phyloP scores from a whole-genome alignment of 2,797 vertebrate genomes.

The Manis crassicaudata region DNA sequence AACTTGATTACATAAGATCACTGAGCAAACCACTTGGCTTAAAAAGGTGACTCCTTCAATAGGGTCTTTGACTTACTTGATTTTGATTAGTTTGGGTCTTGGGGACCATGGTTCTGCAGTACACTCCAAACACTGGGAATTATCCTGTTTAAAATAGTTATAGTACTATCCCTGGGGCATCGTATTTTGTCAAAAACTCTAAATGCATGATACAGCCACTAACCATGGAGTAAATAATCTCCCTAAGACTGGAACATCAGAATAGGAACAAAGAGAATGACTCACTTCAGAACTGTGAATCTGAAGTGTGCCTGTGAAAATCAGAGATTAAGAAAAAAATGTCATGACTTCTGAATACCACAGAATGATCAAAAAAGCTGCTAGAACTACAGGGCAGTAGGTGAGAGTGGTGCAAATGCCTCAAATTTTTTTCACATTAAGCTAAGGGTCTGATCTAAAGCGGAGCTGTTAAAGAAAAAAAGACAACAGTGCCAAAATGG shows the following conservation, averaged over 20 bases:
- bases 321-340: neutral
- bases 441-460: too few relatives aligned
- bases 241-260: neutral
- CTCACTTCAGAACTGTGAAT: neutral
- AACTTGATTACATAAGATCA: neutral
- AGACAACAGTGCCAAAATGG: neutral
- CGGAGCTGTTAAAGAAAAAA: too few relatives aligned
- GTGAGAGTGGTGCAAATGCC: neutral
- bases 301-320: neutral
- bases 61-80: neutral
- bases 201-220: neutral
- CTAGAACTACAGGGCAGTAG: neutral
- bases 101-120: neutral
- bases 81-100: neutral
- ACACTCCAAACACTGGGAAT: neutral
- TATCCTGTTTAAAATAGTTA: neutral
- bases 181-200: neutral
- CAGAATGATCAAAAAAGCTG: neutral
- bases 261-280: neutral
- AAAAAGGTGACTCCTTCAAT: neutral
- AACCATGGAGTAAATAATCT: neutral
- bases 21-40: neutral
- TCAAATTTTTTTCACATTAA: too few relatives aligned
- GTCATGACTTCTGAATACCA: neutral
- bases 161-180: neutral